Evolutionary conservation across 2,113 vertebrate genomes (phyloP).

Genomic region (Eonycteris spelaea): DNA sequence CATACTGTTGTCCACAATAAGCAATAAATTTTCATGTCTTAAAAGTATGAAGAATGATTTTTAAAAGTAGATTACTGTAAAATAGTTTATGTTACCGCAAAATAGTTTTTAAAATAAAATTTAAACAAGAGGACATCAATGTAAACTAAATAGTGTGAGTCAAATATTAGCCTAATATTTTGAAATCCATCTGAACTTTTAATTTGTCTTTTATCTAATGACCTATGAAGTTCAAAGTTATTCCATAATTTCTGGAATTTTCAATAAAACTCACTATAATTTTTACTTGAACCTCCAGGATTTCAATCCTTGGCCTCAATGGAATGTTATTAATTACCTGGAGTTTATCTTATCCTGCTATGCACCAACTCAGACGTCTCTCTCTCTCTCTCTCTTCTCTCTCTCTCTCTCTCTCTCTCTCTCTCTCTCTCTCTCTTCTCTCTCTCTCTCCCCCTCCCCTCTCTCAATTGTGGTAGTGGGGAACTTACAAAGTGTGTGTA

Average conservation of each 20-base stretch:
- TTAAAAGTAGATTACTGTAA: background rate
- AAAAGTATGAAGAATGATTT: background rate
- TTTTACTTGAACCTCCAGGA: background rate
- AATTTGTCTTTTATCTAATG: background rate
- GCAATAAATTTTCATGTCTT: background rate
- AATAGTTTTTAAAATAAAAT: slow-evolving; percentile 16
- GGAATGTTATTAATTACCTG: background rate
- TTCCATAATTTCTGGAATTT: background rate
- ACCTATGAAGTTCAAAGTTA: background rate
- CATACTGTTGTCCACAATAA: background rate
- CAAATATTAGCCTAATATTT: background rate
- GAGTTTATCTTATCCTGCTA: background rate
- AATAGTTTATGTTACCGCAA: background rate
- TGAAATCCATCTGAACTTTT: background rate
- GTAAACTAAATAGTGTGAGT: slow-evolving; percentile 14
- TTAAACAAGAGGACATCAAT: background rate
- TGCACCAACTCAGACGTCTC: background rate
- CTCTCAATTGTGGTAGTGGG: background rate
- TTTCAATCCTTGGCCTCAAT: background rate
- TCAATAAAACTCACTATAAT: background rate
- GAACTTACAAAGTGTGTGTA: background rate
- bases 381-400: background rate
- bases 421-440: too few species aligned
- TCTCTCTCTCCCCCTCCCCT: too few species aligned
- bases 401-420: background rate